Conservation (phyloP, 1,140 invertebrate genomes). For the Elymnias hypermnestra region DNA sequence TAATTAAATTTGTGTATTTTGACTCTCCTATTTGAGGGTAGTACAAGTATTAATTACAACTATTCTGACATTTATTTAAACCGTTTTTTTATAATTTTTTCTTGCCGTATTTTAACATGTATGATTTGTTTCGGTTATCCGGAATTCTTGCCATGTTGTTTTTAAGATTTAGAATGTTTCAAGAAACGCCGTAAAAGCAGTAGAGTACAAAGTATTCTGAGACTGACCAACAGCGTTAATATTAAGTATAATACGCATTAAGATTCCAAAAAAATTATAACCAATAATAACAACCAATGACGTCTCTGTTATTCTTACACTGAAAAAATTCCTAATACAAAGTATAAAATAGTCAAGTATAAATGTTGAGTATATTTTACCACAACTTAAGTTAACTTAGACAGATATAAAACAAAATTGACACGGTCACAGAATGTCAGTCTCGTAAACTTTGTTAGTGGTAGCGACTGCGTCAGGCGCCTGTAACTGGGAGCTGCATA, state of each 20-base stretch:
- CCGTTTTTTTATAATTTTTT: not conserved
- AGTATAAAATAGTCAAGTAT: constrained; percentile 2
- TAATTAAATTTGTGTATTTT: too few species aligned
- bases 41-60: too few species aligned
- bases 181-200: not conserved
- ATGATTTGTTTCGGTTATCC: constrained; percentile 10
- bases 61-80: not conserved
- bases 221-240: too few species aligned
- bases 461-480: constrained; percentile 35
- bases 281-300: too few species aligned
- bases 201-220: not conserved
- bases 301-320: not conserved
- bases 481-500: constrained; percentile 17
- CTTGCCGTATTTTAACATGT: not conserved
- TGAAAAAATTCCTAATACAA: constrained; percentile 3
- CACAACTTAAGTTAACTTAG: constrained; percentile 26
- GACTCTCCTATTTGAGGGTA: too few species aligned
- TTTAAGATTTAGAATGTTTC: not conserved
- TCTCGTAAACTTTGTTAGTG: constrained; percentile 88
- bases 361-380: constrained; percentile 3
- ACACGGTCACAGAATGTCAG: constrained; percentile 87
- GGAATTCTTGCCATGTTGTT: constrained; percentile 22
- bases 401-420: constrained; percentile 42
- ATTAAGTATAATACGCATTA: too few species aligned
- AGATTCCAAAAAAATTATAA: too few species aligned